Base-by-base conservation (phyloP, 1,140 invertebrate genomes). In the Tetranychus urticae region DNA sequence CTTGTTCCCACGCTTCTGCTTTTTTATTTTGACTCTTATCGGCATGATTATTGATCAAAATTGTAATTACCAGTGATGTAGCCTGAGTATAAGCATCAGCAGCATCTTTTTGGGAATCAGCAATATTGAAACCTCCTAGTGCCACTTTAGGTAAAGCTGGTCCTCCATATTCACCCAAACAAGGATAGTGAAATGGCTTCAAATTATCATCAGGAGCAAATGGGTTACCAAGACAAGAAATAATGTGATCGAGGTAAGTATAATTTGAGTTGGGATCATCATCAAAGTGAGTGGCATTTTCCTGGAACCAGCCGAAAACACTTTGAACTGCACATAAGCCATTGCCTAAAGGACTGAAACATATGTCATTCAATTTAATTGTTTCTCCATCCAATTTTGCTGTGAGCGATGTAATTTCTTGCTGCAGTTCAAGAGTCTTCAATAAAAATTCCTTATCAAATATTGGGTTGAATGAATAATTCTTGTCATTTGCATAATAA, bases 81-180 rank as follows among this genome's bases (percentile, higher is more conserved):
- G 92, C 84, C 61, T 84, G 79, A 66, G 84, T 76, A 71, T 86
- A 96, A 54, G 74, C 69, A 10, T 73, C 75, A 59, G 78, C 75
- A 13, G 34, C 33, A 66, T 84, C 76, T 71, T 86, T 96, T 55
- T 74, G 69, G 7, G 73, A 75, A 59, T 78, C 75, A 31, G 14
- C 34, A 4, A 56, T 2, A 55, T 87, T 74, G 73, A 92, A 97
- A 14, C 91, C 92, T 47, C 93, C 94, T 23, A 97, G 73, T 2
- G 83, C 88, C 47, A 94, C 82, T 42, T 84, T 88, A 14, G 91
- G 88, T 69, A 88, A 82, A 10, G 94, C 78, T 0, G 92, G 90
- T 1, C 89, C 92, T 33, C 89, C 88, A 73, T 86, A 97, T 1
- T 76, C 72, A 0, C 82, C 86, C 46, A 97, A 74, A 74, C 93